Evolutionary conservation across 2,888 invertebrate genomes (phyloP), one percentile per base, ranked within the genome.

Genomic region (Parochlus steinenii): DNA sequence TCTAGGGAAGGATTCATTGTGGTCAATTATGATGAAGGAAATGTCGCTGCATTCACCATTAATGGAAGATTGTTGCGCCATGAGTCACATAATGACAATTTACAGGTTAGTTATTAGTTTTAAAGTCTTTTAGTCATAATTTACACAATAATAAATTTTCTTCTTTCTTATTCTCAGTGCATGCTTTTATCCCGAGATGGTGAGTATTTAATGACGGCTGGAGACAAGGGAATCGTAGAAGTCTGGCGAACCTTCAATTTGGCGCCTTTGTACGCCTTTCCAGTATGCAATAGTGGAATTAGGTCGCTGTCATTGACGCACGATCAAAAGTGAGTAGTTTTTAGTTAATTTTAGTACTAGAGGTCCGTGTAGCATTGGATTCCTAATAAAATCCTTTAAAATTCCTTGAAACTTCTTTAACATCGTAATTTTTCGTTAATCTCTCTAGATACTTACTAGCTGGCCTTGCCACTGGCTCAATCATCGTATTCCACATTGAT

Each of bases 401-500:
- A 15, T 16, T 11, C 18, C 11, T n/a, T 5, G 5, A 5, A 10
- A 33, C 20, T n/a, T 16, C 20, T 27, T 12, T 8, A 27, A 20
- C 1, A 25, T 38, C 19, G 11, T 14, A 22, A 36, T 38, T 26
- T 19, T 26, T 43, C 44, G 8, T 33, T 30, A 23, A 19, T 12
- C 24, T n/a, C n/a, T n/a, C n/a, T n/a, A 95, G 93, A 60, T 97
- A 93, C 67, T 70, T 98, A 46, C 65, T 98, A 51, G 95, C 95
- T 47, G 98, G 98, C 36, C 67, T 98, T 39, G 89, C 93, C 39
- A 89, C 95, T 46, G 98, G 98, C 35, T 93, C 97, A 35, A 80
- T 98, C 46, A 89, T 98, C 41, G 93, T 98, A 49, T 97, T 97
- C 67, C 95, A 98, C 67, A 93, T 98, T 58, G 97, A 99, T 63